phyloP scores from a whole-genome alignment of 2,888 invertebrate genomes.

The Tetragnatha montana region DNA sequence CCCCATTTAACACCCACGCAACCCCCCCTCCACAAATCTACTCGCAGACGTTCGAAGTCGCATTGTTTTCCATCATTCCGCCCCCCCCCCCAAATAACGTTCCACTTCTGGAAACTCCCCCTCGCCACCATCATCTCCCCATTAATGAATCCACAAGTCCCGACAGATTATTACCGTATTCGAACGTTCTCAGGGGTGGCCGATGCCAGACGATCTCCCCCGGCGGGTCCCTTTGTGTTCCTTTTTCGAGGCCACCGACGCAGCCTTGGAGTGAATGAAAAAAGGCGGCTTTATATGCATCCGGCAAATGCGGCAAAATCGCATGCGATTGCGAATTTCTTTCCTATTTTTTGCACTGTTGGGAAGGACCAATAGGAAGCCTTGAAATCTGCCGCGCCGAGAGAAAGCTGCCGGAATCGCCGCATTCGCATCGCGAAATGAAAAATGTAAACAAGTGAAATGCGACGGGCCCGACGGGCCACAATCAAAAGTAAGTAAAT shows the following conservation, averaged over 20 bases:
- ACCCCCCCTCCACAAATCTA: not conserved
- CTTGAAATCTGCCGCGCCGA: too few species aligned
- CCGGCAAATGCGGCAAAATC: too few species aligned
- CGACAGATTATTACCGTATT: slow-evolving; percentile 54
- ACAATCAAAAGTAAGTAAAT: too few species aligned
- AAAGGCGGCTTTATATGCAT: too few species aligned
- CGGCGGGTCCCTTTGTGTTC: slow-evolving; percentile 11
- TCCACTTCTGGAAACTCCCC: not conserved
- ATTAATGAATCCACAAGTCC: slow-evolving; percentile 27
- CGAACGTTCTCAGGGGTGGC: slow-evolving; percentile 52
- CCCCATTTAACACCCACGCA: not conserved
- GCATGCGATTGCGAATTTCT: too few species aligned
- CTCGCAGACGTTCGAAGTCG: not conserved
- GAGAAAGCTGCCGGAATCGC: too few species aligned
- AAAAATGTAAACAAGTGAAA: too few species aligned
- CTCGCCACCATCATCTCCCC: not conserved
- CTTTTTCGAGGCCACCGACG: slow-evolving; percentile 44
- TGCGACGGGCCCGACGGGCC: too few species aligned
- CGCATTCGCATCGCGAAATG: too few species aligned
- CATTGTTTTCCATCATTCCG: not conserved
- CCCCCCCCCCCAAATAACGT: not conserved
- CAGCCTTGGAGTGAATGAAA: not conserved
- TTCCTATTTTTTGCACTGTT: too few species aligned
- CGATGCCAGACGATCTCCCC: slow-evolving; percentile 28
- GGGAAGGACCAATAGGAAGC: too few species aligned